Percentiles rank a stretch among this genome's conserved stretches.
These are phyloP conservation scores for Paraplagusia blochii DNA, from an alignment of 2,113 vertebrate species.

Conservation along the genomic window DNA sequence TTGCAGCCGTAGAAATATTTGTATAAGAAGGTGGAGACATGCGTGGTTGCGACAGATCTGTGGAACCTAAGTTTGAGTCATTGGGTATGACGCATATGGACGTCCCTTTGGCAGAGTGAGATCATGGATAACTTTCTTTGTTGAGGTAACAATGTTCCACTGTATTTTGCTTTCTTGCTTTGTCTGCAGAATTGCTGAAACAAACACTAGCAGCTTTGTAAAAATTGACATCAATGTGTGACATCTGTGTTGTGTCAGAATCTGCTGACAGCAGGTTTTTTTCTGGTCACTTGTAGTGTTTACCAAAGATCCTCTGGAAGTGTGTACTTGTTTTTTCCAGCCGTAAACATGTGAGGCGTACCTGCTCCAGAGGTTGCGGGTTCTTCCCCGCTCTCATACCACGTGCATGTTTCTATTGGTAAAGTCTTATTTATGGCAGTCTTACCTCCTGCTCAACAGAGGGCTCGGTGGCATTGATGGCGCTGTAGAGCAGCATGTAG, in stretches of 20 bases:
- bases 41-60: slow-evolving; percentile 15
- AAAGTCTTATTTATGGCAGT: too few species aligned
- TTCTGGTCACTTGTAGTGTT: slow-evolving; percentile 17
- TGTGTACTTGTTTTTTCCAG: slow-evolving; percentile 5
- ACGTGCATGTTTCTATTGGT: neutral
- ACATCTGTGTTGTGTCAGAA: slow-evolving; percentile 52
- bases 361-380: neutral
- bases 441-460: slow-evolving; percentile 82
- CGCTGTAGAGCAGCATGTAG: slow-evolving; percentile 84
- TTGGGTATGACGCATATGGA: slow-evolving; percentile 46
- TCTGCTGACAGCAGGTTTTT: slow-evolving; percentile 22
- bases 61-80: slow-evolving; percentile 46
- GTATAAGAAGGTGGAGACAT: slow-evolving; percentile 8
- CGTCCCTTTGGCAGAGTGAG: slow-evolving; percentile 50
- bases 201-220: slow-evolving; percentile 46
- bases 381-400: too few species aligned
- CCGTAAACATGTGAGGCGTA: slow-evolving; percentile 6
- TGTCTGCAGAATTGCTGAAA: slow-evolving; percentile 22
- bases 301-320: neutral
- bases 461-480: slow-evolving; percentile 81
- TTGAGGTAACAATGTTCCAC: slow-evolving; percentile 35
- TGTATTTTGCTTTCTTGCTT: slow-evolving; percentile 34
- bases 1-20: slow-evolving; percentile 26
- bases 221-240: slow-evolving; percentile 27
- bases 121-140: slow-evolving; percentile 48